Evolutionary conservation across 2,888 invertebrate genomes (phyloP).

Genomic region (Steinernema carpocapsae): DNA sequence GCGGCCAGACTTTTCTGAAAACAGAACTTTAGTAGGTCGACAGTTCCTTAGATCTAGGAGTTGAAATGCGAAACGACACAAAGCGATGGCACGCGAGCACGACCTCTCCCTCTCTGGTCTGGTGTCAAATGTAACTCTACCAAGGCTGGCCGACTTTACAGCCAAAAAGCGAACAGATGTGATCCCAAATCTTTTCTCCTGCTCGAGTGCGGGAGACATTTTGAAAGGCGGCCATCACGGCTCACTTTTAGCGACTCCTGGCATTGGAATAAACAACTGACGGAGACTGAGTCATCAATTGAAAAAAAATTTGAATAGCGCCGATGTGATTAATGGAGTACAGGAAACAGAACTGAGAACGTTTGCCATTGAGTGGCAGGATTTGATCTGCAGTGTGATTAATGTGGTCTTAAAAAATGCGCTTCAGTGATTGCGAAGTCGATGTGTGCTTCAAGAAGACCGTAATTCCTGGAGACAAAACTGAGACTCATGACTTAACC

Average conservation of each 20-base stretch:
- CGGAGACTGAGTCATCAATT: conserved; percentile 3
- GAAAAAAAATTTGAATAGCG: not conserved
- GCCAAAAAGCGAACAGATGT: conserved; percentile 19
- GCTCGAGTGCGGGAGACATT: not conserved
- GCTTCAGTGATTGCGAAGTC: too few species aligned
- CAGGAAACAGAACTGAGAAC: not conserved
- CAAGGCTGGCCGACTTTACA: conserved; percentile 24
- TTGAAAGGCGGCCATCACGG: not conserved
- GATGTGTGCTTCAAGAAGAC: too few species aligned
- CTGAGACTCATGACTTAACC: too few species aligned
- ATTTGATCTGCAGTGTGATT: too few species aligned
- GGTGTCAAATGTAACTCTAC: conserved; percentile 13
- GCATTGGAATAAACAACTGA: conserved; percentile 19
- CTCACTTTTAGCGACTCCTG: not conserved
- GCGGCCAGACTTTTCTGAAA: conserved; percentile 1
- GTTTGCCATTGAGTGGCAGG: too few species aligned
- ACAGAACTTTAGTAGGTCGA: not conserved
- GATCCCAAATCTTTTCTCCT: conserved; percentile 7
- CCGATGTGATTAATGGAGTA: not conserved
- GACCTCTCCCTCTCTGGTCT: conserved; percentile 17
- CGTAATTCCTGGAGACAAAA: too few species aligned
- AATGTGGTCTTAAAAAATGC: too few species aligned
- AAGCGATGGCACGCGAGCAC: not conserved
- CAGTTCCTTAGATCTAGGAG: not conserved
- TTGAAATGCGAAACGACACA: not conserved